phyloP scores from a whole-genome alignment of 2,113 vertebrate genomes.

The Phodopus roborovskii region DNA sequence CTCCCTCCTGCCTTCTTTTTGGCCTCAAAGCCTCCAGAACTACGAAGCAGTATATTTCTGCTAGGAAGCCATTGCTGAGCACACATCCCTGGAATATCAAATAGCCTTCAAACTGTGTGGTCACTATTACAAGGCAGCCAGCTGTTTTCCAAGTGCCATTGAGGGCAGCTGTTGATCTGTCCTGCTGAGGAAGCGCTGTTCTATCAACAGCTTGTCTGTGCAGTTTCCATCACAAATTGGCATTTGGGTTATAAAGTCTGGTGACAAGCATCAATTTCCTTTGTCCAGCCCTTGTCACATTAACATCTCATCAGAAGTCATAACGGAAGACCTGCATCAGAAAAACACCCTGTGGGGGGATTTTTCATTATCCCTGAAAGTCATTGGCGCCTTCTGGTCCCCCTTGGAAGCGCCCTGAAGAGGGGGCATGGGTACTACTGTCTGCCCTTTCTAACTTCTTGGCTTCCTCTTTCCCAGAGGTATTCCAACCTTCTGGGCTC shows the following conservation, averaged over 20 bases:
- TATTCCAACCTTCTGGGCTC: conserved; percentile 45
- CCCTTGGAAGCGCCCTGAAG: background rate
- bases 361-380: background rate
- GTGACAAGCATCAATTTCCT: conserved; percentile 11
- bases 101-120: background rate
- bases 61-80: too few relatives aligned
- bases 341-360: background rate
- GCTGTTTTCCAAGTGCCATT: background rate
- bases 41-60: background rate
- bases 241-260: conserved; percentile 9
- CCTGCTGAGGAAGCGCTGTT: background rate
- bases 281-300: background rate
- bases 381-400: background rate
- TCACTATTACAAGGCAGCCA: background rate
- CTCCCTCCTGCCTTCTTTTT: background rate
- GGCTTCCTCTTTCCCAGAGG: background rate
- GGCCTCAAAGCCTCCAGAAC: background rate
- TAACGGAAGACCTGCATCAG: background rate
- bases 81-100: background rate
- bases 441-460: background rate
- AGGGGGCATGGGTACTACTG: background rate
- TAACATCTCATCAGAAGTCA: conserved; percentile 11
- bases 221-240: background rate
- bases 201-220: background rate
- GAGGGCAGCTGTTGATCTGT: background rate